Percentiles rank a stretch among this genome's conserved stretches.
These are phyloP conservation scores for Steatocranus sp. DNA, from an alignment of 2,797 vertebrate genomes.

Conservation along the genomic window DNA sequence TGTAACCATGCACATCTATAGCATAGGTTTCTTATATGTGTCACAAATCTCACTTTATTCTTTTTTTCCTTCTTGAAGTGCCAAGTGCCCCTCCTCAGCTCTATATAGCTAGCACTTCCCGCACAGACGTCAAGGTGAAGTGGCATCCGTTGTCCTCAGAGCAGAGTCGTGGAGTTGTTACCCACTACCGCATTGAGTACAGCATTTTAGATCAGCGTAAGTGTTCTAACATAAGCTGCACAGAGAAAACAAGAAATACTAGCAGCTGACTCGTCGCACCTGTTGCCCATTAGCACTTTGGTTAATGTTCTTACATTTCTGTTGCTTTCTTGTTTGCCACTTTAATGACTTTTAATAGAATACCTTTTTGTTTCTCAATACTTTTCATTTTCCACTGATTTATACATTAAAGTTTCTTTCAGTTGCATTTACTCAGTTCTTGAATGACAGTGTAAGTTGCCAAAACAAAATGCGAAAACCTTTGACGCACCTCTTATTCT, in stretches of 20 bases:
- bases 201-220: slow-evolving; percentile 85
- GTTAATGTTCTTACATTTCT: not conserved
- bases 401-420: not conserved
- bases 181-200: slow-evolving; percentile 90
- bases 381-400: not conserved
- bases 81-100: slow-evolving; percentile 89
- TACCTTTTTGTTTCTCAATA: not conserved
- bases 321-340: not conserved
- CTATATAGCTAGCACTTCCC: slow-evolving; percentile 86
- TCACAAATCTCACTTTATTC: not conserved
- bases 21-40: not conserved
- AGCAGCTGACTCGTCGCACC: not conserved
- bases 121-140: slow-evolving; percentile 86
- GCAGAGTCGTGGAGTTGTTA: slow-evolving; percentile 86
- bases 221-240: slow-evolving; percentile 2
- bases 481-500: not conserved
- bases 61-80: slow-evolving; percentile 68
- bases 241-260: not conserved
- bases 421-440: not conserved
- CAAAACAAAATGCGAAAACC: not conserved
- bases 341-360: not conserved
- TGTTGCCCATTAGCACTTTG: not conserved
- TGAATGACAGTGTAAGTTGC: not conserved
- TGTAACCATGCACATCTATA: not conserved
- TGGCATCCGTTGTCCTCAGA: slow-evolving; percentile 88